Evolutionary conservation across 2,113 vertebrate genomes (phyloP).

Genomic region (Ciconia boyciana): DNA sequence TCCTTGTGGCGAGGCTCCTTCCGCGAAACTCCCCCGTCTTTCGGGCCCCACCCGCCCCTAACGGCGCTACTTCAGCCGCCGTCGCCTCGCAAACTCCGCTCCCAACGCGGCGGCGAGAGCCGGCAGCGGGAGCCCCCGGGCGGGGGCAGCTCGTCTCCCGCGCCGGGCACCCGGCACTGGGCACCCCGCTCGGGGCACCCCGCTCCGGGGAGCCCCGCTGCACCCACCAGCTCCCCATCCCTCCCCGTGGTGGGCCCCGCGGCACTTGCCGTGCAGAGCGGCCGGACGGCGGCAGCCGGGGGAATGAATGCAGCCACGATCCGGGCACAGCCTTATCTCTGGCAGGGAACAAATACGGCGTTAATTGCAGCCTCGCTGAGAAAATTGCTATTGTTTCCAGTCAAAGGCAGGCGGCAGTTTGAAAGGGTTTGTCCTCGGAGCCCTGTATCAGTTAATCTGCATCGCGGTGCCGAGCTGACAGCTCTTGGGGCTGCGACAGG

Average conservation of each 20-base stretch:
- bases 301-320: not conserved
- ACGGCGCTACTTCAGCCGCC: not conserved
- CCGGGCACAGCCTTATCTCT: not conserved
- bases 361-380: conserved; percentile 60
- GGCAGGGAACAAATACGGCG: conserved; percentile 46
- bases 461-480: conserved; percentile 25
- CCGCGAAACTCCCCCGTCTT: not conserved
- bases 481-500: conserved; percentile 16
- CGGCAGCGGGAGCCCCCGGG: not conserved
- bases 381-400: conserved; percentile 64
- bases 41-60: not conserved
- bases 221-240: not conserved
- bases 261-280: not conserved
- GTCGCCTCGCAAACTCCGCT: not conserved
- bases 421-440: not conserved
- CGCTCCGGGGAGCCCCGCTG: not conserved
- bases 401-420: conserved; percentile 6
- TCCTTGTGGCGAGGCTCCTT: no score
- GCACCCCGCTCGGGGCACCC: not conserved
- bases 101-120: not conserved
- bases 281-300: not conserved
- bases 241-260: not conserved
- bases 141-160: not conserved
- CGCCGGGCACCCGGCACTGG: not conserved
- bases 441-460: conserved; percentile 7